Evolutionary conservation across 2,888 invertebrate genomes (phyloP), one percentile per base, ranked within the genome.

Genomic region (Elysia crispata): DNA sequence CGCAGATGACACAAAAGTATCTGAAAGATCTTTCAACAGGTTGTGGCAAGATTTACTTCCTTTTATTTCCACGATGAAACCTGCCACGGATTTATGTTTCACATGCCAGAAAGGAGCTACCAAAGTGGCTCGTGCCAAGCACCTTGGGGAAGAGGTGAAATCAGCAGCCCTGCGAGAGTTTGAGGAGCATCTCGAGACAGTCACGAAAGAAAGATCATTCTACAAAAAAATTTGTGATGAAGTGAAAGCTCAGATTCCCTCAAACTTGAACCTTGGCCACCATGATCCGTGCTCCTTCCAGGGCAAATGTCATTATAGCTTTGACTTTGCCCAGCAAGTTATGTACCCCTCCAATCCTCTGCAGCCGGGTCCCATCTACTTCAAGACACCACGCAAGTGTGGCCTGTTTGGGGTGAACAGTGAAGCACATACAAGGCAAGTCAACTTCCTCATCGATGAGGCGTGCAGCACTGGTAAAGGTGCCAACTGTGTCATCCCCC

Each of bases 341-440:
- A 81, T 83, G 60, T 85, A 82, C 62, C 86, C 85, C 0, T 83
- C 79, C 31, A 81, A 86, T 70, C 84, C 86, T n/a, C 80, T 82
- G 31, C 85, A 86, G 76, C 86, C 86, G n/a, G 86, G 88, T 20
- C 86, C 86, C 31, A 76, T 87, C 0, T 85, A 82, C 54, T 87
- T 87, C 66, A 78, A 81, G 31, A 83, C 83, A 1, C 86, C 86
- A 5, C 78, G 86, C 62, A 86, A 86, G 73, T 86, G 85, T 80
- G 83, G 83, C 18, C 60, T 85, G 13, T 87, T 86, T 83, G 85
- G 85, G 5, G 67, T 86, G 1, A 81, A 79, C 76, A 82, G 82
- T 67, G 85, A 85, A 67, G 54, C 50, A 20, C 50, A 50, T 11
- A 28, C 54, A 3, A 31, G 25, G 18, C 73, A 73, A 20, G 20